Conservation (phyloP, 1,140 invertebrate genomes). For the Heterodera carotae region DNA sequence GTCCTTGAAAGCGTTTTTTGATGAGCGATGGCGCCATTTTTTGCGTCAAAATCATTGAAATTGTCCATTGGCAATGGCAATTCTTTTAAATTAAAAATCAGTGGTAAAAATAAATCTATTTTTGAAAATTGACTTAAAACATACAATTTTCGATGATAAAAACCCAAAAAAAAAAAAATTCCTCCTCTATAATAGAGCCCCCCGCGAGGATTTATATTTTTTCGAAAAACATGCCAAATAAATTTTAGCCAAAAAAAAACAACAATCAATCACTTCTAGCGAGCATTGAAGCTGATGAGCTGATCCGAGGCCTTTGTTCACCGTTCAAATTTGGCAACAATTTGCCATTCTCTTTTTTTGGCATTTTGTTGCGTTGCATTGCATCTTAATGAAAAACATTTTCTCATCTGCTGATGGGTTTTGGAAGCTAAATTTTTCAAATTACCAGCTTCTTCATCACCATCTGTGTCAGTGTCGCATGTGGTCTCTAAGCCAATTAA, state of each 20-base stretch:
- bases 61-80: neutral
- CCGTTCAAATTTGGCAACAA: neutral
- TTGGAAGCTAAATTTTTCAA: neutral
- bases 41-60: neutral
- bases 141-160: too few relatives aligned
- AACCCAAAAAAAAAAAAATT: too few relatives aligned
- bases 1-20: neutral
- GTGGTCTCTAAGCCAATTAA: neutral
- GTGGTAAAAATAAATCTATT: too few relatives aligned
- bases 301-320: neutral
- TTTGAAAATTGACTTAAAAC: too few relatives aligned
- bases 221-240: too few relatives aligned
- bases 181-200: too few relatives aligned
- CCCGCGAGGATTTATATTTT: too few relatives aligned
- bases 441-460: neutral
- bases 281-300: constrained; percentile 7
- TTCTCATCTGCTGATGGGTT: neutral
- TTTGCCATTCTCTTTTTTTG: neutral
- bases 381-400: neutral
- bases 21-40: neutral
- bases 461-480: neutral
- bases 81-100: neutral
- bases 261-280: neutral
- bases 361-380: neutral
- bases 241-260: too few relatives aligned